Conservation (phyloP, 1,140 invertebrate species). For the Cardiocondyla obscurior region DNA sequence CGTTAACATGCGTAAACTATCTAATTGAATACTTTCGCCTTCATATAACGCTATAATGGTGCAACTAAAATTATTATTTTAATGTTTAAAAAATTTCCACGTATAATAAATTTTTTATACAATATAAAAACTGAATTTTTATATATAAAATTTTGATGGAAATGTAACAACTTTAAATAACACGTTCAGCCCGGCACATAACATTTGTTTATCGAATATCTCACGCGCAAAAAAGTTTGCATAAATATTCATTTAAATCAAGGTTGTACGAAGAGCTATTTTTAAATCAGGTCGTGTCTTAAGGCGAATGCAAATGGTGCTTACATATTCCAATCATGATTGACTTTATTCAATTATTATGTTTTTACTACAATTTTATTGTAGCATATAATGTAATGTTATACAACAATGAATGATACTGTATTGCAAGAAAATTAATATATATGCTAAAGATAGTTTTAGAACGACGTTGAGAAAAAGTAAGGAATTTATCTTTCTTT, state of each 20-base stretch:
- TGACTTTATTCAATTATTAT: neutral
- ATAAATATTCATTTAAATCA: neutral
- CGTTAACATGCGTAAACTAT: neutral
- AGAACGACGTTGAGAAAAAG: neutral
- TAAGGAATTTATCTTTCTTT: neutral
- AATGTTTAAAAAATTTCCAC: no score
- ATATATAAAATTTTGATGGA: no score
- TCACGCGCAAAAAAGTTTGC: neutral
- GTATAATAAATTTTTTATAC: no score
- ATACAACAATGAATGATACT: neutral
- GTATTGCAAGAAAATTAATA: neutral
- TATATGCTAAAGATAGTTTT: neutral
- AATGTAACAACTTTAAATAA: no score
- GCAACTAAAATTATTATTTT: no score
- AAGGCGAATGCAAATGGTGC: neutral
- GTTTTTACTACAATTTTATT: conserved; percentile 1
- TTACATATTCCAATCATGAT: neutral
- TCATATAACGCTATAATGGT: no score
- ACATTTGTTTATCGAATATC: neutral
- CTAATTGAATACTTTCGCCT: conserved; percentile 4
- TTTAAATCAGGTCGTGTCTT: neutral
- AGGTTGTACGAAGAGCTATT: neutral
- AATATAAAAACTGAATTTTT: no score
- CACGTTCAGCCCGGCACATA: no score
- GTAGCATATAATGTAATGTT: neutral